Conservation (phyloP, 2,888 invertebrate species). For the Saturnia japonica region DNA sequence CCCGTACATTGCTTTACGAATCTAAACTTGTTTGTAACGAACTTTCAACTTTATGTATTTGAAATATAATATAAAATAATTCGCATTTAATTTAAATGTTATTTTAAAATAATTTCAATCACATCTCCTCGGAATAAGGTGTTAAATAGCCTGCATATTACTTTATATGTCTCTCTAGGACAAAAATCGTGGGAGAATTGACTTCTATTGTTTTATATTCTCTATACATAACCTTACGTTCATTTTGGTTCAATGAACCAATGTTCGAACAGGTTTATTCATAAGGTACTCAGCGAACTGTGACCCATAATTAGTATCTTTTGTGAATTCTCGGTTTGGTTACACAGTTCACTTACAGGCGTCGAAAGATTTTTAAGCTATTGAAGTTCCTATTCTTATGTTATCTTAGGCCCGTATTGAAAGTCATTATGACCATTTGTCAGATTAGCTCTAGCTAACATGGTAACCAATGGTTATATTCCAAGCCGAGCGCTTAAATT, state of each 20-base stretch:
- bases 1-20: conserved; percentile 29
- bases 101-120: conserved; percentile 14
- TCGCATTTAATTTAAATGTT: not conserved
- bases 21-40: conserved; percentile 18
- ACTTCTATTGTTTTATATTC: conserved; percentile 60
- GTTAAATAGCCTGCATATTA: conserved; percentile 28
- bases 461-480: too few species aligned
- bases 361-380: not conserved
- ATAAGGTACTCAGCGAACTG: conserved; percentile 19
- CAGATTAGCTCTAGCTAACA: too few species aligned
- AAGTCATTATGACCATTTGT: too few species aligned
- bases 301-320: not conserved
- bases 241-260: conserved; percentile 59
- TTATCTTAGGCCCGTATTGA: too few species aligned
- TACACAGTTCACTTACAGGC: not conserved
- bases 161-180: conserved; percentile 34
- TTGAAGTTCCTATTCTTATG: not conserved
- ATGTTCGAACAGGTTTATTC: conserved; percentile 24
- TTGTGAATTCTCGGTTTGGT: not conserved
- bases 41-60: conserved; percentile 26
- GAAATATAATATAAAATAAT: conserved; percentile 25
- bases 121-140: conserved; percentile 27
- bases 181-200: conserved; percentile 62
- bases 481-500: too few species aligned
- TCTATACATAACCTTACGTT: conserved; percentile 60